phyloP scores from a whole-genome alignment of 2,113 vertebrate species.

The Bufo bufo region DNA sequence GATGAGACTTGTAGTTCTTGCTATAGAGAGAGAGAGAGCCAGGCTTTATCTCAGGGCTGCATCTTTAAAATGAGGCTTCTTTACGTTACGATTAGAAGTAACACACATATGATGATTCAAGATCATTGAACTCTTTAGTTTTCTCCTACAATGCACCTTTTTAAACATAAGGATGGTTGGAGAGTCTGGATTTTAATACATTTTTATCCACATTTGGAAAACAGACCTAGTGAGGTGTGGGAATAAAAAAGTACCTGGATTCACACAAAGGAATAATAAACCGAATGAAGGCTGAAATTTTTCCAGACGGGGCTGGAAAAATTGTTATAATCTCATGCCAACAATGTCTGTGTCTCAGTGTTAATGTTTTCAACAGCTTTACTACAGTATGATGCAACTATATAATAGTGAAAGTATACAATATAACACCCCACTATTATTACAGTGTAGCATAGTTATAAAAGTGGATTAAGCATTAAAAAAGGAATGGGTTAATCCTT shows the following conservation, averaged over 20 bases:
- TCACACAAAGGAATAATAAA: constrained; percentile 44
- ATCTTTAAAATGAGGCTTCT: not conserved
- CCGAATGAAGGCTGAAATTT: not conserved
- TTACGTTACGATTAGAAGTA: not conserved
- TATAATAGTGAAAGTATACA: not conserved
- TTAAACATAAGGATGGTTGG: not conserved
- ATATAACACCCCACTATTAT: not conserved
- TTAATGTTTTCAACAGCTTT: constrained; percentile 38
- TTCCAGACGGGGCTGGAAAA: constrained; percentile 36
- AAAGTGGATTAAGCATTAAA: not conserved
- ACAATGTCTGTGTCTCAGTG: constrained; percentile 23
- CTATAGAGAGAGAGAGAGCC: not conserved
- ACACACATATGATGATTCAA: too few relatives aligned
- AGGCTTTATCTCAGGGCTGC: not conserved
- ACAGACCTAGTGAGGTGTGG: not conserved
- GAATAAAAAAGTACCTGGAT: constrained; percentile 35
- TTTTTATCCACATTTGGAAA: constrained; percentile 19
- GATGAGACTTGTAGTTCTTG: not conserved
- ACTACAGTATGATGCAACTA: not conserved
- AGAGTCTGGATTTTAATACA: constrained; percentile 4
- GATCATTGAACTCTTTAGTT: not conserved
- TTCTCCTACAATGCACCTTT: not conserved
- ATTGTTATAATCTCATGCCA: constrained; percentile 26
- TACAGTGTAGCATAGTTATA: not conserved
- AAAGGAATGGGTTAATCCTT: too few relatives aligned